A percentile compares a stretch with the other conserved stretches of the same genome.
phyloP scores from a whole-genome alignment of 2,113 vertebrate species.

The Microcebus murinus region DNA sequence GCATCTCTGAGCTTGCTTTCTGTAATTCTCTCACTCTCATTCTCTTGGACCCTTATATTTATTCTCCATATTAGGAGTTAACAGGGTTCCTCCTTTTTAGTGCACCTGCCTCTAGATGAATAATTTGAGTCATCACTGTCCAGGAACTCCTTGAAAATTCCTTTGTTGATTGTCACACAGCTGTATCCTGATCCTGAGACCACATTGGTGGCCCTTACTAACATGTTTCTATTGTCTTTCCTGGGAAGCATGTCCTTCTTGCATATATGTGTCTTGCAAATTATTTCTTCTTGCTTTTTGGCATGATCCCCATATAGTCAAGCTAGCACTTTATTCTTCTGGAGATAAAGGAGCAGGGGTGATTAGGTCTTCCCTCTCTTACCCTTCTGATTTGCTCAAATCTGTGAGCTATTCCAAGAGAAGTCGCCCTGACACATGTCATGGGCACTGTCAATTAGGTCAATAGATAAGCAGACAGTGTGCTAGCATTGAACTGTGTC shows the following conservation, averaged over 20 bases:
- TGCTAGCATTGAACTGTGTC: slow-evolving; percentile 42
- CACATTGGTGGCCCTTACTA: background rate
- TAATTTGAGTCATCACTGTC: slow-evolving; percentile 1
- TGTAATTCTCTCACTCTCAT: background rate
- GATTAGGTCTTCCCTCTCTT: background rate
- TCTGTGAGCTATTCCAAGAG: slow-evolving; percentile 25
- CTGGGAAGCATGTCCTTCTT: background rate
- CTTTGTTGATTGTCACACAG: slow-evolving; percentile 43
- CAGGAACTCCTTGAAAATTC: slow-evolving; percentile 38
- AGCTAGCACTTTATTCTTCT: background rate
- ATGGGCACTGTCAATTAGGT: slow-evolving; percentile 31
- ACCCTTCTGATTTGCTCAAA: slow-evolving; percentile 40
- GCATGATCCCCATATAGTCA: background rate
- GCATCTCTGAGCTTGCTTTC: background rate
- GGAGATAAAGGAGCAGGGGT: background rate
- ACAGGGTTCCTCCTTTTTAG: background rate
- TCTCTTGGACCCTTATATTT: background rate
- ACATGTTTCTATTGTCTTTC: background rate
- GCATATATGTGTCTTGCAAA: background rate
- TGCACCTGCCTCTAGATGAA: background rate
- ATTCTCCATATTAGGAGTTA: background rate
- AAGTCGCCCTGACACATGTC: background rate
- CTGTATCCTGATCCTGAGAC: slow-evolving; percentile 31
- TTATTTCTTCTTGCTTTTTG: slow-evolving; percentile 36
- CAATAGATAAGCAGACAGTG: slow-evolving; percentile 32